A percentile compares a stretch with the other conserved stretches of the same genome.
Evolutionary conservation across 2,113 vertebrate species (phyloP).

Genomic region (Nibea coibor): DNA sequence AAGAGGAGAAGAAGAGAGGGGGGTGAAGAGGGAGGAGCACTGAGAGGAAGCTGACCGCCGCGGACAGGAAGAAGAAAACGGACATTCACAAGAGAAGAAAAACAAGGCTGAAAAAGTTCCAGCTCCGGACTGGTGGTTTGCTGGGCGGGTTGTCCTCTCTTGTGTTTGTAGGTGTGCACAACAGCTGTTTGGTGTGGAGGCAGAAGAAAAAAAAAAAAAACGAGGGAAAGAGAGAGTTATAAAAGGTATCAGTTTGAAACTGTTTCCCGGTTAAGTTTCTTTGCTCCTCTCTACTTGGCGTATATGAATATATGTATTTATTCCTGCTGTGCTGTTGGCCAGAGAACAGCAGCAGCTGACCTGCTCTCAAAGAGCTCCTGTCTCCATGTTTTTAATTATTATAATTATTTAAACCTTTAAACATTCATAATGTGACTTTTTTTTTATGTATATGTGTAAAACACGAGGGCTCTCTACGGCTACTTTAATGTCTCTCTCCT

Average conservation of each 20-base stretch:
- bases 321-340: constrained; percentile 80
- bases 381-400: constrained; percentile 80
- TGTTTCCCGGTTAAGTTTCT: constrained; percentile 61
- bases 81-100: constrained; percentile 67
- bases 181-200: constrained; percentile 61
- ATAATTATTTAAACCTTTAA: constrained; percentile 85
- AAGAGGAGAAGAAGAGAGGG: background rate
- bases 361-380: constrained; percentile 87
- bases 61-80: constrained; percentile 67
- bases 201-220: background rate
- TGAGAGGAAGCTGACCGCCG: constrained; percentile 54
- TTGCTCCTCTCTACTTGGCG: constrained; percentile 68
- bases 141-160: constrained; percentile 29
- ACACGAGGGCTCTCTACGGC: constrained; percentile 79
- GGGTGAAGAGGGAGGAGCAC: background rate
- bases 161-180: constrained; percentile 48
- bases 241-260: constrained; percentile 73
- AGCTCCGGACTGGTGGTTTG: constrained; percentile 30
- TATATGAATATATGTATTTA: constrained; percentile 82
- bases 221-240: constrained; percentile 39
- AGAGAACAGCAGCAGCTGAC: constrained; percentile 78
- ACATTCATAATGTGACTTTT: constrained; percentile 80
- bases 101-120: constrained; percentile 46
- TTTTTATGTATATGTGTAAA: constrained; percentile 73
- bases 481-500: constrained; percentile 60